Evolutionary conservation across 1,140 invertebrate species (phyloP), one percentile per base, ranked within the genome.

Genomic region (Temnothorax nylanderi): DNA sequence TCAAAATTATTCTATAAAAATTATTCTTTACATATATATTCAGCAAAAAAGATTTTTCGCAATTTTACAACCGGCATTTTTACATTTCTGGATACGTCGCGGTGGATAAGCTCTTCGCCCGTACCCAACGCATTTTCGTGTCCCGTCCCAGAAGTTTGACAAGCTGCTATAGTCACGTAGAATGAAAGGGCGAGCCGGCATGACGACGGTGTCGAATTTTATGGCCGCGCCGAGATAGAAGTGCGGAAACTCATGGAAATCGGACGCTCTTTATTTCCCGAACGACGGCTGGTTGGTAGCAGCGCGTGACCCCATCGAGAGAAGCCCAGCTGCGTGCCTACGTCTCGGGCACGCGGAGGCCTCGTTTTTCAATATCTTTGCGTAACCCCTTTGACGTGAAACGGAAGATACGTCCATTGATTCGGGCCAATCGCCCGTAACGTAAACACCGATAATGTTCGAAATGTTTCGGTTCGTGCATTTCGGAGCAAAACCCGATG

Each of bases 381-480:
- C 62, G 41, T 49, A 87, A 87, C 80, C 86, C 85, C 49, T 87
- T 86, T 49, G 60, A 86, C 72, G 32, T 71, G 80, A 82, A 82
- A 58, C 60, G 74, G 54, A 82, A 82, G 41, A 49, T 49, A n/a
- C 67, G 67, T n/a, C 87, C 82, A 88, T 88, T 90, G 87, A 86
- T 32, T 51, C 64, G 67, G 32, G 72, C 84, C 87, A 86, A 90
- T 90, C 88, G 86, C 32, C 69, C 72, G 87, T 86, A 86, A 88
- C 82, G 87, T 88, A 88, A 90, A 86, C 87, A 90, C 71, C 88
- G 87, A 90, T 88, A 88, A 84, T 86, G 88, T 88, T 89, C 88
- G 74, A 80, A 71, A 87, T 44, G 75, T 80, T 82, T 81, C 77
- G 44, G 34, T 51, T 58, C 82, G 65, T 72, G 34, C 51, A 11